These are phyloP conservation scores for Geodia barretti DNA, from an alignment of 37 sponge, comb jelly and placozoan species.

Conservation along the genomic window DNA sequence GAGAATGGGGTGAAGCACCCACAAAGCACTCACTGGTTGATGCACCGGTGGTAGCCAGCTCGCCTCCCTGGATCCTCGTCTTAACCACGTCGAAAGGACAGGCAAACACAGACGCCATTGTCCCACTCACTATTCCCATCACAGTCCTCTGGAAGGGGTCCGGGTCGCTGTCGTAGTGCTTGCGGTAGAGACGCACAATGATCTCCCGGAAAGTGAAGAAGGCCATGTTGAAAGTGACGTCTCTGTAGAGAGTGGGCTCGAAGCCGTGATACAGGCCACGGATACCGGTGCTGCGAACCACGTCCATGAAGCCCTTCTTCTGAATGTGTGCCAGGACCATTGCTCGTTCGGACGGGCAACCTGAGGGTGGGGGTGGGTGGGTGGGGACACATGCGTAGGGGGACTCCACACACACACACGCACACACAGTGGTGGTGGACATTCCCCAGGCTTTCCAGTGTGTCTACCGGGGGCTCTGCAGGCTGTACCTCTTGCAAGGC, in stretches of 20 bases:
- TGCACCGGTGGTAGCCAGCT: background rate
- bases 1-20: too few species aligned
- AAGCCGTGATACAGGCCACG: conserved; percentile 75
- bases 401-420: too few species aligned
- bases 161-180: conserved; percentile 25
- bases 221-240: conserved; percentile 75
- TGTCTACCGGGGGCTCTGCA: too few species aligned
- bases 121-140: conserved; percentile 64
- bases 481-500: too few species aligned
- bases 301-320: conserved; percentile 73
- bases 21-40: too few species aligned
- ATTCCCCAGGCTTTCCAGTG: too few species aligned
- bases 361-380: conserved; percentile 27
- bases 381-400: too few species aligned
- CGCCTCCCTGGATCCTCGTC: conserved; percentile 74
- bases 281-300: conserved; percentile 59
- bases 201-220: conserved; percentile 72
- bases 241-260: conserved; percentile 63
- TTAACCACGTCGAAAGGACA: conserved; percentile 87
- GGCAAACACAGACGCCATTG: conserved; percentile 57
- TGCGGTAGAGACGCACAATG: conserved; percentile 22
- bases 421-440: too few species aligned
- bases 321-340: conserved; percentile 87
- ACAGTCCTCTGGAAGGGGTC: conserved; percentile 12
- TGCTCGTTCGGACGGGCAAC: conserved; percentile 87